Evolutionary conservation across 64 coral and sea anemone genomes (phyloP).

Genomic region (Dendronephthya gigantea): DNA sequence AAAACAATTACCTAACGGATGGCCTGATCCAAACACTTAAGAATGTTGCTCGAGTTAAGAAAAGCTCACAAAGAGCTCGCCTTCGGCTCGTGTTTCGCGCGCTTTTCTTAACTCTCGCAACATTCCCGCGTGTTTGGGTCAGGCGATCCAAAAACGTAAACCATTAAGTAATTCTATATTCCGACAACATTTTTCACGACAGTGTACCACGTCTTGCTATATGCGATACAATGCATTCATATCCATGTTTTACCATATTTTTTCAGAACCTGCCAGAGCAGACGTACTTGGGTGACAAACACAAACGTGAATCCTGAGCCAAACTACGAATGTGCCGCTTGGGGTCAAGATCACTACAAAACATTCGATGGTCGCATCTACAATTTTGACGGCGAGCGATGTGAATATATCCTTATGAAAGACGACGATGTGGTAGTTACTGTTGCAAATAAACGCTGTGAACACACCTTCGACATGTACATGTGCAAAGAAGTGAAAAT

Average conservation of each 20-base stretch:
- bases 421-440: slow-evolving; percentile 40
- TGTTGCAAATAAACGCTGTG: slow-evolving; percentile 54
- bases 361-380: slow-evolving; percentile 60
- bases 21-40: too few relatives aligned
- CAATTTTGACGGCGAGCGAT: slow-evolving; percentile 50
- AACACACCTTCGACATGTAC: slow-evolving; percentile 54
- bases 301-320: slow-evolving; percentile 28
- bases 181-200: too few relatives aligned
- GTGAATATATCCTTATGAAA: slow-evolving; percentile 47
- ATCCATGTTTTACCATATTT: not conserved
- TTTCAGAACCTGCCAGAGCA: slow-evolving; percentile 55
- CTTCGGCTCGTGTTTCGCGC: too few relatives aligned
- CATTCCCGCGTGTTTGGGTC: too few relatives aligned
- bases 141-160: too few relatives aligned
- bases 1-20: too few relatives aligned
- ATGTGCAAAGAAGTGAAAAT: slow-evolving; percentile 79
- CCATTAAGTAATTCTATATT: too few relatives aligned
- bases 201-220: too few relatives aligned
- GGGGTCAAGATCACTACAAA: slow-evolving; percentile 74
- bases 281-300: slow-evolving; percentile 51
- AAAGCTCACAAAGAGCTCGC: too few relatives aligned
- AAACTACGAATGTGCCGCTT: slow-evolving; percentile 71
- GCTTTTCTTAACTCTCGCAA: too few relatives aligned
- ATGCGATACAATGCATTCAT: too few relatives aligned
- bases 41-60: too few relatives aligned